Evolutionary conservation across 2,888 invertebrate genomes (phyloP).

Genomic region (Epinotia nisella): DNA sequence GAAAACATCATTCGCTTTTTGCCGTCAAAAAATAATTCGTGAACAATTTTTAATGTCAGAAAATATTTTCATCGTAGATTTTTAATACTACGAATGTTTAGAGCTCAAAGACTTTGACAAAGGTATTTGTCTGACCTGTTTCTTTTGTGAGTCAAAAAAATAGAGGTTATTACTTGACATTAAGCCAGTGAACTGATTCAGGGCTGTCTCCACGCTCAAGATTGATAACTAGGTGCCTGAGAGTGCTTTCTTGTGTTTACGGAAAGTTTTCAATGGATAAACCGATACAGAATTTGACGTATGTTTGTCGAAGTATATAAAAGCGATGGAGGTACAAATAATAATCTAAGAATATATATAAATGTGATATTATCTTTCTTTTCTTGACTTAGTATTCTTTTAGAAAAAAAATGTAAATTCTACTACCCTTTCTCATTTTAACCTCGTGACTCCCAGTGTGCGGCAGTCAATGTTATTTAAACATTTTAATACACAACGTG

Average conservation of each 20-base stretch:
- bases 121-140: conserved; percentile 40
- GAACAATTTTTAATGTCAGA: neutral
- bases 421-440: no score
- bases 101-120: conserved; percentile 50
- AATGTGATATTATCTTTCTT: no score
- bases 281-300: conserved; percentile 40
- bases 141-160: conserved; percentile 46
- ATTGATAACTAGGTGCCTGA: conserved; percentile 54
- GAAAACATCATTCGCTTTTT: conserved; percentile 14
- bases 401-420: no score
- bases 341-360: neutral
- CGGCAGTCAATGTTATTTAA: no score
- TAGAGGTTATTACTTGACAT: conserved; percentile 45
- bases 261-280: conserved; percentile 43
- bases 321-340: conserved; percentile 5
- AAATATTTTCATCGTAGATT: conserved; percentile 7
- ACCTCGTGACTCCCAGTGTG: no score
- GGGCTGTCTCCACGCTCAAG: conserved; percentile 55
- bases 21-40: conserved; percentile 7
- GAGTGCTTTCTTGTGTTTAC: conserved; percentile 49
- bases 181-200: conserved; percentile 43
- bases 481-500: no score
- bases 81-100: conserved; percentile 19
- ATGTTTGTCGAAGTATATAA: conserved; percentile 32
- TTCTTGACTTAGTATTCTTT: no score